Evolutionary conservation across 1,140 invertebrate species (phyloP), one percentile per base, ranked within the genome.

Genomic region (Scaptomyza graminum): DNA sequence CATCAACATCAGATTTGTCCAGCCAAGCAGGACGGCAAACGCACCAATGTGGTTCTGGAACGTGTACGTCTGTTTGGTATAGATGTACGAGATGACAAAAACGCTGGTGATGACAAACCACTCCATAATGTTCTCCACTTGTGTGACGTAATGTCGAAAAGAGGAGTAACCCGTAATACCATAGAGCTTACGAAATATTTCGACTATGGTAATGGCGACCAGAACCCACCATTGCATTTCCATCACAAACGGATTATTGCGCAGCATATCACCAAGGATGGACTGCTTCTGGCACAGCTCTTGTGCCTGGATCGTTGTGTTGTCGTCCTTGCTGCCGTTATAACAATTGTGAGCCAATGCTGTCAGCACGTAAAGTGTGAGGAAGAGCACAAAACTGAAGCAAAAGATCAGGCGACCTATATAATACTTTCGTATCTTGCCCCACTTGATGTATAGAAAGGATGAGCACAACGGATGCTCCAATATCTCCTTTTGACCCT

Each of bases 1-100:
- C 95, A 97, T 96, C 74, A 96, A 92, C 96, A 97, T 97, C 2
- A 97, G 92, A 92, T 97, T 96, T 3, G 95, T 96, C 96, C 96
- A 97, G 11, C 95, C 96, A 31, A 96, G 95, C 6, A 97, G 93
- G 0, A 97, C 96, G 0, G 96, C 95, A 80, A 97, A 96, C 1
- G 96, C 96, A 1, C 90, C 90, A 44, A 91, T 92, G 52, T 94
- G 93, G 89, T 96, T 97, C 82, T 97, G 96, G 95, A 96, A 97
- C 3, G 94, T 94, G 84, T 96, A 95, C 1, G 95, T 96, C 75
- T 94, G 93, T 7, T 95, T 95, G 0, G 95, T 95, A 77, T 96
- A 96, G 34, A 96, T 94, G 68, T 95, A 96, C 0, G 95, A 96
- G 47, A 96, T 96, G 7, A 95, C 93, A 87, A 97, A 96, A 4